These are phyloP conservation scores for Archilochus colubris DNA, from an alignment of 2,113 vertebrate species.

Conservation along the genomic window DNA sequence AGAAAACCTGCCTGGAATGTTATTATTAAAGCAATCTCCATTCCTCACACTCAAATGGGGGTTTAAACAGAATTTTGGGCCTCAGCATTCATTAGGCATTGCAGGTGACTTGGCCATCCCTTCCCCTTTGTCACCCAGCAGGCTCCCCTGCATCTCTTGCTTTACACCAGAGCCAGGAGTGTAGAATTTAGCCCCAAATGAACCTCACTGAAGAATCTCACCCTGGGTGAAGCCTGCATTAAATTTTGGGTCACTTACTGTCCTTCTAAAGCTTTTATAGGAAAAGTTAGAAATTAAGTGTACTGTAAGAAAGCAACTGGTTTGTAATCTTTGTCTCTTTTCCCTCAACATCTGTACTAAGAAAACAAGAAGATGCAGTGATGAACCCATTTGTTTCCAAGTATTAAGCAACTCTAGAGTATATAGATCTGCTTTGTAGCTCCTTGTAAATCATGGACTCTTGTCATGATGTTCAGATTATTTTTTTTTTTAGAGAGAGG, in stretches of 20 bases:
- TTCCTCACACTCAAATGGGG: background rate
- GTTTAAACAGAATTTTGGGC: background rate
- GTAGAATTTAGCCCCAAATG: background rate
- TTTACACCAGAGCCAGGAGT: background rate
- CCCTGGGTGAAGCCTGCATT: background rate
- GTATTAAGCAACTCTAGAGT: background rate
- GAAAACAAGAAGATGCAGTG: background rate
- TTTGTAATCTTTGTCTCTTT: background rate
- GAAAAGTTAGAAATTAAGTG: too few species aligned
- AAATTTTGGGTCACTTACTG: background rate
- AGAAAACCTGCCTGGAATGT: background rate
- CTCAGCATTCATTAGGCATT: background rate
- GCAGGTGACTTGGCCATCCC: background rate
- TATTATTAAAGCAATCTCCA: background rate
- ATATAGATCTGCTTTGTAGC: background rate
- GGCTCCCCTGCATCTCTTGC: background rate
- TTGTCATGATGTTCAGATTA: background rate
- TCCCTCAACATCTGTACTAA: background rate
- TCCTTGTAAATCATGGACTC: background rate
- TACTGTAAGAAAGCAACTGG: background rate
- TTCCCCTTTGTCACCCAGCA: background rate
- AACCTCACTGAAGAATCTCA: background rate
- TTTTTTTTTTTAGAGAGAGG: background rate
- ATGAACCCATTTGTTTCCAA: background rate
- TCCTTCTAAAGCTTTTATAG: background rate